Evolutionary conservation across 2,888 invertebrate species (phyloP).

Genomic region (Drosophila aldrichi): DNA sequence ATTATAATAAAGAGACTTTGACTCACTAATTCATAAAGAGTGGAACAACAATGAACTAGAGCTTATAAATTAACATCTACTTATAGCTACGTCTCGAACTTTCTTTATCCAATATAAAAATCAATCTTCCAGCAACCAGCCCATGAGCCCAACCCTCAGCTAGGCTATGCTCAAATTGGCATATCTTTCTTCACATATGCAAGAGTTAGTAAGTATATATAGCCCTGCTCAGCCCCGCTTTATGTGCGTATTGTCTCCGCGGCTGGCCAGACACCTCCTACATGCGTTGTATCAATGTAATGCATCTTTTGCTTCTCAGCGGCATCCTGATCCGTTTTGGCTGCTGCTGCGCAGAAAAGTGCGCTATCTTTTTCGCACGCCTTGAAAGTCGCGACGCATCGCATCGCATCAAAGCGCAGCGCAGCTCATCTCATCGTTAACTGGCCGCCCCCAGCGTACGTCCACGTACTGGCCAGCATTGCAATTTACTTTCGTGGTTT

Average conservation of each 20-base stretch:
- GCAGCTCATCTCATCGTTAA: slow-evolving; percentile 15
- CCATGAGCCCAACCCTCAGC: no score
- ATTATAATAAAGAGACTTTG: no score
- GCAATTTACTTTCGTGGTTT: slow-evolving; percentile 80
- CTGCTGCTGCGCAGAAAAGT: slow-evolving; percentile 68
- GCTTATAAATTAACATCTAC: no score
- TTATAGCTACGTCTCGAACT: background rate
- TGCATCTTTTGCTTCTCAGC: slow-evolving; percentile 11
- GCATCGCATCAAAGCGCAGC: background rate
- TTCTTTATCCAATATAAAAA: background rate
- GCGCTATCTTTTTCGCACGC: slow-evolving; percentile 77
- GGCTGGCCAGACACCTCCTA: background rate
- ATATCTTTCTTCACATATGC: background rate
- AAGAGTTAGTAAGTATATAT: background rate
- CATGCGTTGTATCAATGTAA: background rate
- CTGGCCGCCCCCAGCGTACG: slow-evolving; percentile 44
- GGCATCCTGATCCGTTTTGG: slow-evolving; percentile 12
- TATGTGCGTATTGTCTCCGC: slow-evolving; percentile 33
- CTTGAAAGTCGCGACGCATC: slow-evolving; percentile 21
- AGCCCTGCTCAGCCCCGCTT: background rate
- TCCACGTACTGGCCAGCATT: slow-evolving; percentile 24
- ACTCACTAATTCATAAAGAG: no score
- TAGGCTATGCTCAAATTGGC: background rate
- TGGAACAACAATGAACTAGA: no score
- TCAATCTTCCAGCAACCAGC: background rate